Percentiles rank a stretch among this genome's conserved stretches.
Conservation (phyloP, 2,888 invertebrate species). For the Luperina nickerlii region DNA sequence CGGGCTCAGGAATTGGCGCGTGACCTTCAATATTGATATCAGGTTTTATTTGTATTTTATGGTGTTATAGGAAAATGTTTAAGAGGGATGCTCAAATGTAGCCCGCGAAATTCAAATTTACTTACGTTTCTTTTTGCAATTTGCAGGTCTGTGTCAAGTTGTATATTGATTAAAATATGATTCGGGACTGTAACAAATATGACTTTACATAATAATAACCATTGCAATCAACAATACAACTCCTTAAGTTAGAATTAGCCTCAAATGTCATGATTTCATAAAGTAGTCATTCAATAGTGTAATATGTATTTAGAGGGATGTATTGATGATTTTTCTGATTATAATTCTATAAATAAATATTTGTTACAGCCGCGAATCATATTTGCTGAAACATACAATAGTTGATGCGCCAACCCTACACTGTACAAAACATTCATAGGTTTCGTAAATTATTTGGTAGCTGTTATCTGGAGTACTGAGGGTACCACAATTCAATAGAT, state of each 20-base stretch:
- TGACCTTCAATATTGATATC: constrained; percentile 1
- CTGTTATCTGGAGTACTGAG: too few relatives aligned
- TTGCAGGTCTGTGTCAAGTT: not conserved
- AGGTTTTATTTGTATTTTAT: not conserved
- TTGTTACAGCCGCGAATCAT: not conserved
- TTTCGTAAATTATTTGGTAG: not conserved
- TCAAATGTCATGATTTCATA: too few relatives aligned
- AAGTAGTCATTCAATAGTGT: too few relatives aligned
- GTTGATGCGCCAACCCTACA: not conserved
- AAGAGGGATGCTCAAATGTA: too few relatives aligned
- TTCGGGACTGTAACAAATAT: not conserved
- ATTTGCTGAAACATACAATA: not conserved
- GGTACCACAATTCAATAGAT: not conserved
- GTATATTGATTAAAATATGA: too few relatives aligned
- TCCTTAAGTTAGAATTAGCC: not conserved
- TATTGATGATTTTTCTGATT: not conserved
- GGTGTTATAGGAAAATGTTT: not conserved
- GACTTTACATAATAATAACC: not conserved
- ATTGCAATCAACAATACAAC: not conserved
- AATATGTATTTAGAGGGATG: too few relatives aligned
- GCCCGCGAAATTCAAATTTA: too few relatives aligned
- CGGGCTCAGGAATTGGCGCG: not conserved
- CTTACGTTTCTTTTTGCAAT: too few relatives aligned
- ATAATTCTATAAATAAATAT: not conserved
- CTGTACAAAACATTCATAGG: not conserved